Base-by-base conservation (phyloP, 2,888 invertebrate species). In the Agrotis exclamationis region DNA sequence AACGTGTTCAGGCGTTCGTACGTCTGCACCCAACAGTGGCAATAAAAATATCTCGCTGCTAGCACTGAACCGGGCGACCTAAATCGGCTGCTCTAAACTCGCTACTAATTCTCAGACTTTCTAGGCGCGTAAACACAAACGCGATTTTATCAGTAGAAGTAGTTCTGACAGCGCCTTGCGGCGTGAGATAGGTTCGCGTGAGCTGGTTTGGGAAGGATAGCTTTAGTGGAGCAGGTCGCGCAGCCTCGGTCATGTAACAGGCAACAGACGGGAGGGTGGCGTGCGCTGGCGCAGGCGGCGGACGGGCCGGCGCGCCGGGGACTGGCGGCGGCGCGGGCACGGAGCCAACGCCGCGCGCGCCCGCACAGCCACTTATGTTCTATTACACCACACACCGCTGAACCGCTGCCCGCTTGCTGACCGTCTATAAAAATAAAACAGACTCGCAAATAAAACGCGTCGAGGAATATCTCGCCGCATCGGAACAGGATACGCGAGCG, bases 1-100 rank as follows among this genome's bases (percentile, higher is more conserved):
- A 88, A 89, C 91, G 91, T 90, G 93, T 90, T 92, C 92, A 88
- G 89, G 89, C 91, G 92, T 89, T 92, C 91, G 92, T 90, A 89
- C 92, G 93, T 94, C 92, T 94, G 93, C 93, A 93, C 92, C 92
- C 90, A 92, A 93, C 93, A 91, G 93, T 92, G 91, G 93, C 90
- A 94, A 95, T 96, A 96, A 96, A 96, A 96, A 96, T 96, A 96
- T 94, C 95, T 92, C 94, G 92, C 94, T 93, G 93, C 94, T 92
- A 93, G 93, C 92, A 89, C 91, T 88, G 93, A 93, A 92, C 96
- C 96, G 96, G 96, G 95, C 95, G 96, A 96, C 96, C 96, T 95
- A 95, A 91, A 95, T 96, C 93, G 88, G 91, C 91, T 85, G 91
- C 91, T 91, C 85, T 85, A 86, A 85, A 89, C 86, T 89, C 89